Percentiles rank a stretch among this genome's conserved stretches.
Conservation (phyloP, 1,140 invertebrate species). For the Heliconius nattereri region DNA sequence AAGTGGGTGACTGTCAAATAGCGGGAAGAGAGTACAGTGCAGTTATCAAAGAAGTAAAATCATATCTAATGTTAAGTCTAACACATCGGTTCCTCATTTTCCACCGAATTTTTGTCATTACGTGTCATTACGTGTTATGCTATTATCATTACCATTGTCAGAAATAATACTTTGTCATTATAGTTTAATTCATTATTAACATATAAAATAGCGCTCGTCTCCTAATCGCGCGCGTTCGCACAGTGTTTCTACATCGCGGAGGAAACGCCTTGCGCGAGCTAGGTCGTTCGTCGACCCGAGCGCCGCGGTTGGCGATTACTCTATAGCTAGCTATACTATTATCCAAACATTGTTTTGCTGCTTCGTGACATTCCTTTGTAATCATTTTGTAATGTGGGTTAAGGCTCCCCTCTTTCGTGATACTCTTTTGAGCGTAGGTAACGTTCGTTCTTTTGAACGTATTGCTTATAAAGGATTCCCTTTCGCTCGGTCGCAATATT, state of each 20-base stretch:
- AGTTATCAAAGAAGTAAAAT: too few relatives aligned
- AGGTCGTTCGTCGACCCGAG: constrained; percentile 77
- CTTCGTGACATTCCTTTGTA: constrained; percentile 78
- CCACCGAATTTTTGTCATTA: too few relatives aligned
- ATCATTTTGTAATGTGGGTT: constrained; percentile 73
- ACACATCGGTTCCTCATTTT: too few relatives aligned
- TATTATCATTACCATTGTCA: not conserved
- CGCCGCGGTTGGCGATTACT: constrained; percentile 66
- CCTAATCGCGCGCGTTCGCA: constrained; percentile 35
- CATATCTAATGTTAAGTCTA: too few relatives aligned
- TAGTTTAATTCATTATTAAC: not conserved
- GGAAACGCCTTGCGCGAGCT: constrained; percentile 58
- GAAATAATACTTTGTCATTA: not conserved
- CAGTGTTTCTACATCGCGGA: constrained; percentile 39
- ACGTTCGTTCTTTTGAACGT: constrained; percentile 31
- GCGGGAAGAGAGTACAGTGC: too few relatives aligned
- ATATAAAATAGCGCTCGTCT: constrained; percentile 26
- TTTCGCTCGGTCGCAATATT: constrained; percentile 8
- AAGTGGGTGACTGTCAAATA: too few relatives aligned
- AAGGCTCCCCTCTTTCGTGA: constrained; percentile 54
- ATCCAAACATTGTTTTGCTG: constrained; percentile 71
- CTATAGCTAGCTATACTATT: constrained; percentile 49
- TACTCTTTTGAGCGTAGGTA: constrained; percentile 37
- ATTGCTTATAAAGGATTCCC: constrained; percentile 26
- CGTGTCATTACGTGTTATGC: too few relatives aligned